These are phyloP conservation scores for Stenopsyche tienmushanensis DNA, from an alignment of 1,140 invertebrate species.

Conservation along the genomic window DNA sequence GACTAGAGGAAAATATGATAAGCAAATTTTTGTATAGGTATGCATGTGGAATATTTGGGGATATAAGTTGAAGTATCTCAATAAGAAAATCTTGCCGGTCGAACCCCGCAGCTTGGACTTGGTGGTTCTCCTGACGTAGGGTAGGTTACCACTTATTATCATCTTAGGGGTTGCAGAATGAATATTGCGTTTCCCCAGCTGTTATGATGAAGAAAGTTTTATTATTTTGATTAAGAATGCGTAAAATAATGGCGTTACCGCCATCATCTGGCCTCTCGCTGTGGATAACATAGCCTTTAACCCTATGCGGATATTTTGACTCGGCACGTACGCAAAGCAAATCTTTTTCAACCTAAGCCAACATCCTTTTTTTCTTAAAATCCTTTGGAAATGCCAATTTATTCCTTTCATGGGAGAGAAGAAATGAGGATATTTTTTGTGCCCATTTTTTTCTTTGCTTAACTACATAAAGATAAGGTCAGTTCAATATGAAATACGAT, in stretches of 20 bases:
- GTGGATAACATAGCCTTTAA: background rate
- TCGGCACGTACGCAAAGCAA: background rate
- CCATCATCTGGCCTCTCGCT: constrained; percentile 10
- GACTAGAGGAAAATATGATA: background rate
- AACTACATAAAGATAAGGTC: no score
- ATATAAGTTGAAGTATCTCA: background rate
- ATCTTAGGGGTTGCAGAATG: constrained; percentile 28
- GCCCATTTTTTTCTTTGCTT: no score
- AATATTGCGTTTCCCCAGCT: constrained; percentile 30
- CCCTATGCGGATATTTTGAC: constrained; percentile 3
- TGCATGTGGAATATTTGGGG: background rate
- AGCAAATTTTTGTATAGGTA: constrained; percentile 7
- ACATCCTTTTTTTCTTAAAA: no score
- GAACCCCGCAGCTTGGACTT: background rate
- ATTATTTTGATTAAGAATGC: constrained; percentile 34
- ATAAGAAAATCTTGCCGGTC: background rate
- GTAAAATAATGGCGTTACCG: constrained; percentile 14
- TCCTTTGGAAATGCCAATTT: no score
- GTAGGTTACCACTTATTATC: constrained; percentile 28
- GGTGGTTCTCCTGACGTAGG: background rate
- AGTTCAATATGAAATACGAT: no score
- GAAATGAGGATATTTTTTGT: no score
- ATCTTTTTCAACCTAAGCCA: no score
- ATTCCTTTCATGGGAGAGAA: no score
- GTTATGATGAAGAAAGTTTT: constrained; percentile 39